Conservation (phyloP, 2,797 vertebrate species). For the Pelochelys cantorii region DNA sequence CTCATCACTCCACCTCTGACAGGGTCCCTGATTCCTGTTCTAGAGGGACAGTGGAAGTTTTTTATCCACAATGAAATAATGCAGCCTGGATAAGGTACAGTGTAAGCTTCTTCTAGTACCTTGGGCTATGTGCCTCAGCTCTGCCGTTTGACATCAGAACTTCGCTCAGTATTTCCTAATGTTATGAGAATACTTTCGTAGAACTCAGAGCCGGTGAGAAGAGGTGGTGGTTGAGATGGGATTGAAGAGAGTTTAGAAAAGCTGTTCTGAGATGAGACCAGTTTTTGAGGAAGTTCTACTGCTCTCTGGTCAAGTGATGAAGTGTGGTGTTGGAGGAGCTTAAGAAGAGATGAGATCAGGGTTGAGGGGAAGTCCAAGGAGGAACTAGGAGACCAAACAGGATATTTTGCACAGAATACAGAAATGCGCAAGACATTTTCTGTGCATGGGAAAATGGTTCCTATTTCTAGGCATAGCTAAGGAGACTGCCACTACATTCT, state of each 20-base stretch:
- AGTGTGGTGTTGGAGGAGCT: not conserved
- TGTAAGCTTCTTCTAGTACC: not conserved
- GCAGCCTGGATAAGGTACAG: not conserved
- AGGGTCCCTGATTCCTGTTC: too few relatives aligned
- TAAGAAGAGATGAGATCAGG: not conserved
- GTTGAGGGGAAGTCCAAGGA: not conserved
- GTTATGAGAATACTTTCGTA: not conserved
- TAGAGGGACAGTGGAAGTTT: not conserved
- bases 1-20: too few relatives aligned
- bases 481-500: not conserved
- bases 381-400: not conserved
- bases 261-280: not conserved
- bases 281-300: not conserved
- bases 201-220: not conserved
- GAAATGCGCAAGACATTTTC: not conserved
- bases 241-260: not conserved
- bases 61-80: not conserved
- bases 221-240: not conserved
- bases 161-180: not conserved
- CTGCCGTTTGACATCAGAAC: not conserved
- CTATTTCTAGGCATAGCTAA: not conserved
- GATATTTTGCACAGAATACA: not conserved
- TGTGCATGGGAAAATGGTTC: not conserved
- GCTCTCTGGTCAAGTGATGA: not conserved
- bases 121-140: not conserved